phyloP scores from a whole-genome alignment of 2,888 invertebrate species.

The Oligia latruncula region DNA sequence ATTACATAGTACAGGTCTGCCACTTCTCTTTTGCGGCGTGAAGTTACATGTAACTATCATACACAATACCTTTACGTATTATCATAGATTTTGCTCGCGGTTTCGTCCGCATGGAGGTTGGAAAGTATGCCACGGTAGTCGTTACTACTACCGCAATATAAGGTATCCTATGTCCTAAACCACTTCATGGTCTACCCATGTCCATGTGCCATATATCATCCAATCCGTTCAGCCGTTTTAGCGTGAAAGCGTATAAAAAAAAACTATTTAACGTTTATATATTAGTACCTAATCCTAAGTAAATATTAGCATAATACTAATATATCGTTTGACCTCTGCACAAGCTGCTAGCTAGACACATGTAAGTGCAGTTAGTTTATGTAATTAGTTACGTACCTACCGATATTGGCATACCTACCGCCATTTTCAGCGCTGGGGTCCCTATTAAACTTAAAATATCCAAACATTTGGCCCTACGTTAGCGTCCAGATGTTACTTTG shows the following conservation, averaged over 20 bases:
- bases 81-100: background rate
- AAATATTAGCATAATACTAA: too few relatives aligned
- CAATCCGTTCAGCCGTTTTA: too few relatives aligned
- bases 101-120: background rate
- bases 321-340: background rate
- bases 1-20: background rate
- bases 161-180: background rate
- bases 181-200: background rate
- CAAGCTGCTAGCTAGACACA: conserved; percentile 8
- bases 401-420: conserved; percentile 60
- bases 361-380: conserved; percentile 32
- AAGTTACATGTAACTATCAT: background rate
- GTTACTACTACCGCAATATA: background rate
- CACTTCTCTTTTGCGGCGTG: background rate
- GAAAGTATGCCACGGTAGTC: background rate
- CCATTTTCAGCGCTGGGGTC: conserved; percentile 67
- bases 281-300: background rate
- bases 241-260: too few relatives aligned
- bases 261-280: too few relatives aligned
- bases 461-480: conserved; percentile 78
- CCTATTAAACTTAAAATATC: conserved; percentile 81
- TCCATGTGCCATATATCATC: background rate
- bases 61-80: background rate
- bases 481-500: conserved; percentile 75
- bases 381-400: conserved; percentile 52